These are phyloP conservation scores for Toxotes chatareus DNA, from an alignment of 2,113 vertebrate species.

Conservation along the genomic window DNA sequence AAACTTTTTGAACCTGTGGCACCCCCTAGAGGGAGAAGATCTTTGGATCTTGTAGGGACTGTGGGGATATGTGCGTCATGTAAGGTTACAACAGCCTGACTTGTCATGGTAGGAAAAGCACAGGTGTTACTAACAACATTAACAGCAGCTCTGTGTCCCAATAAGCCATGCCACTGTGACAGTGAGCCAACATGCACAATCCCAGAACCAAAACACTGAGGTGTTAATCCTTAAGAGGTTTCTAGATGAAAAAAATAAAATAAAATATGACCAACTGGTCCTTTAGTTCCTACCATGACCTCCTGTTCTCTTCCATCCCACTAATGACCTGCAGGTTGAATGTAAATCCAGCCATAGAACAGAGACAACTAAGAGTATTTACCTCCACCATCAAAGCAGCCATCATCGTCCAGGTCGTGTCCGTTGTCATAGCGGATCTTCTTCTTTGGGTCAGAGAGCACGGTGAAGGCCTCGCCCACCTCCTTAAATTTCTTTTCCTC, in stretches of 20 bases:
- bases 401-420: constrained; percentile 93
- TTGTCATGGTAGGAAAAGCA: background rate
- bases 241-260: too few species aligned
- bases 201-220: too few species aligned
- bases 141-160: background rate
- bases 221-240: too few species aligned
- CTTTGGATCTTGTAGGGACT: background rate
- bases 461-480: constrained; percentile 96
- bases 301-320: background rate
- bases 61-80: background rate
- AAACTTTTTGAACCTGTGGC: background rate
- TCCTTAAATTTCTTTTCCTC: constrained; percentile 99
- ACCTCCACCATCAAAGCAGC: constrained; percentile 90
- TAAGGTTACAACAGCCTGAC: background rate
- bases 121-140: background rate
- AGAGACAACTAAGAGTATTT: constrained; percentile 31
- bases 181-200: background rate
- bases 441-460: constrained; percentile 97
- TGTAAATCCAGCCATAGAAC: background rate
- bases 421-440: constrained; percentile 94
- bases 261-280: background rate
- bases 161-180: background rate
- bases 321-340: background rate
- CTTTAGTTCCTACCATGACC: background rate
- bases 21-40: background rate